Conservation (phyloP, 2,888 invertebrate genomes). For the Tribolium freemani region DNA sequence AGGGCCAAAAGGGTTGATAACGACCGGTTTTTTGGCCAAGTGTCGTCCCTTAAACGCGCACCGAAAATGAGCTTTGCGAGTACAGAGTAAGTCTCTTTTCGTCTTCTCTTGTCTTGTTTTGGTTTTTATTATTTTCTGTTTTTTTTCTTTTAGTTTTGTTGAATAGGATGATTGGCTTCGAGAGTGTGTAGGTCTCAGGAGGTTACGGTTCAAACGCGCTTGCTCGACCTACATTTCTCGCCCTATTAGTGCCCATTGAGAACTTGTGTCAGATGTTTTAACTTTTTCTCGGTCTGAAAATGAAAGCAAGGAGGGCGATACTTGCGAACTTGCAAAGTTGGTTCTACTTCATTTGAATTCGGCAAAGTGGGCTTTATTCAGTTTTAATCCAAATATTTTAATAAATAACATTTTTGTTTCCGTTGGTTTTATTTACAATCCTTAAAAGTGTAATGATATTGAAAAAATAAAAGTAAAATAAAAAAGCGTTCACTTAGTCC, state of each 20-base stretch:
- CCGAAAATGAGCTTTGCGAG: neutral
- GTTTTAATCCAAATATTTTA: too few species aligned
- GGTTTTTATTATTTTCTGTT: neutral
- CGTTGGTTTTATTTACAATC: neutral
- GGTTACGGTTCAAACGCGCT: constrained; percentile 17
- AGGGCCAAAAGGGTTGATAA: neutral
- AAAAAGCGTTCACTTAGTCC: too few species aligned
- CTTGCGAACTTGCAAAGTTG: neutral
- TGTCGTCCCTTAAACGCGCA: neutral
- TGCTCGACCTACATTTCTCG: constrained; percentile 33
- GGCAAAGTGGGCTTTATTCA: neutral
- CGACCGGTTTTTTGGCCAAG: neutral
- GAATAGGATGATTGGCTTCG: neutral
- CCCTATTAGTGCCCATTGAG: constrained; percentile 28
- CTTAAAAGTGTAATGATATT: too few species aligned
- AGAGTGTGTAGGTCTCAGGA: neutral
- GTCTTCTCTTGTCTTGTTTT: neutral
- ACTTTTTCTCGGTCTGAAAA: constrained; percentile 20
- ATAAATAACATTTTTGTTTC: too few species aligned
- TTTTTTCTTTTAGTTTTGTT: neutral
- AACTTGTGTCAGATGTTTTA: constrained; percentile 31
- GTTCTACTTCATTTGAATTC: neutral
- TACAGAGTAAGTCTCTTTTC: constrained; percentile 1
- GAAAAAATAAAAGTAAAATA: too few species aligned
- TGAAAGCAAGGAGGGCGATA: constrained; percentile 7